Conservation (phyloP, 2,888 invertebrate species). For the Periphyllus acericola region DNA sequence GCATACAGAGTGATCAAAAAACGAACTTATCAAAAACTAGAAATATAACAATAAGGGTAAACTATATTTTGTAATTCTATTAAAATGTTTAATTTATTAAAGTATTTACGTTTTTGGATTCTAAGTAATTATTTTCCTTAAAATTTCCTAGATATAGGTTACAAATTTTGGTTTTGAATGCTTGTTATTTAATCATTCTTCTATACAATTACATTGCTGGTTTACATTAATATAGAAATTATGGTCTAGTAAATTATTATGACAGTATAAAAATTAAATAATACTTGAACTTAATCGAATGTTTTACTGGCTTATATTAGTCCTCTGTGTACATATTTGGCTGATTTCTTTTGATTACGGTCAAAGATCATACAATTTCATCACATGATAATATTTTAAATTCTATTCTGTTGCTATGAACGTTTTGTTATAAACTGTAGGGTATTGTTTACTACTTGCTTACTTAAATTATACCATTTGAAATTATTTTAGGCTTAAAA, state of each 20-base stretch:
- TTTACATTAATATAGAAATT: neutral
- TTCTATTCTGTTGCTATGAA: constrained; percentile 38
- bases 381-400: constrained; percentile 41
- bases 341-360: neutral
- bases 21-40: neutral
- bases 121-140: neutral
- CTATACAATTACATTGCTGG: neutral
- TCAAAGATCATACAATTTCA: constrained; percentile 54
- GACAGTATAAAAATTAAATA: neutral
- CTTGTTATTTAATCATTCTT: neutral
- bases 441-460: neutral
- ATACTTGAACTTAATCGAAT: neutral
- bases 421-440: constrained; percentile 15
- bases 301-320: neutral
- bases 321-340: constrained; percentile 9
- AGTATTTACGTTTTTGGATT: neutral
- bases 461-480: too few species aligned
- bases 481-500: too few species aligned
- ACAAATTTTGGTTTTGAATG: neutral
- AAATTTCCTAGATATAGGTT: neutral
- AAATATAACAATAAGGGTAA: neutral
- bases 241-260: neutral
- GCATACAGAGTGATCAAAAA: constrained; percentile 35
- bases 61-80: neutral
- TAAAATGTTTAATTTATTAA: neutral